Conservation (phyloP, 2,797 vertebrate species). For the Chrysolophus pictus region DNA sequence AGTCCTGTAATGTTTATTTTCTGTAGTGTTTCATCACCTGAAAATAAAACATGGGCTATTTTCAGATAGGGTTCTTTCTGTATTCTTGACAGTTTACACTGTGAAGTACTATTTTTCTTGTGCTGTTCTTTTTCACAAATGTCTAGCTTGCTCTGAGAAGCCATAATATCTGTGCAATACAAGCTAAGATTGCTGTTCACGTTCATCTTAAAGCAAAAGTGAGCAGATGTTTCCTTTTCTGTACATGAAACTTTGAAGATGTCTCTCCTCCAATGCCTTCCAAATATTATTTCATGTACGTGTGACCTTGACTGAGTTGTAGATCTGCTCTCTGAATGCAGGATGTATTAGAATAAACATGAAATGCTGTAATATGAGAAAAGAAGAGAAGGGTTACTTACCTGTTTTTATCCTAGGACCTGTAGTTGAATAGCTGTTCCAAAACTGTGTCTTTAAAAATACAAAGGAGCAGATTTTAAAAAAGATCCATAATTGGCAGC, state of each 20-base stretch:
- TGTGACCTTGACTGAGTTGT: neutral
- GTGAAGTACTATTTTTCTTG: neutral
- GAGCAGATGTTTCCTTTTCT: neutral
- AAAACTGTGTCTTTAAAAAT: slow-evolving; percentile 85
- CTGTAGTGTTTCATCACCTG: slow-evolving; percentile 76
- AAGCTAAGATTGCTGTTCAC: neutral
- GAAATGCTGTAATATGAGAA: neutral
- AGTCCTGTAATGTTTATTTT: slow-evolving; percentile 89
- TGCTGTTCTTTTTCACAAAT: neutral
- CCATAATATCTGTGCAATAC: accelerated
- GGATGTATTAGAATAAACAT: neutral
- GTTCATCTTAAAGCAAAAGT: neutral
- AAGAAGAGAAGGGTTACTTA: slow-evolving; percentile 46
- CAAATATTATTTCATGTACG: neutral
- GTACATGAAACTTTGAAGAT: neutral
- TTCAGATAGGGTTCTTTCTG: neutral
- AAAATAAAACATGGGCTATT: slow-evolving; percentile 44
- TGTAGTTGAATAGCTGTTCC: slow-evolving; percentile 85
- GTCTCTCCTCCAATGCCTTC: neutral
- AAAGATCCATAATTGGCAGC: neutral
- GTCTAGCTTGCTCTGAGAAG: neutral
- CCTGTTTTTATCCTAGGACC: slow-evolving; percentile 70
- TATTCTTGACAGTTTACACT: neutral
- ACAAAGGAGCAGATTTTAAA: neutral
- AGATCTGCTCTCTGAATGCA: neutral